phyloP scores from a whole-genome alignment of 2,113 vertebrate genomes.

The Nothocercus julius region DNA sequence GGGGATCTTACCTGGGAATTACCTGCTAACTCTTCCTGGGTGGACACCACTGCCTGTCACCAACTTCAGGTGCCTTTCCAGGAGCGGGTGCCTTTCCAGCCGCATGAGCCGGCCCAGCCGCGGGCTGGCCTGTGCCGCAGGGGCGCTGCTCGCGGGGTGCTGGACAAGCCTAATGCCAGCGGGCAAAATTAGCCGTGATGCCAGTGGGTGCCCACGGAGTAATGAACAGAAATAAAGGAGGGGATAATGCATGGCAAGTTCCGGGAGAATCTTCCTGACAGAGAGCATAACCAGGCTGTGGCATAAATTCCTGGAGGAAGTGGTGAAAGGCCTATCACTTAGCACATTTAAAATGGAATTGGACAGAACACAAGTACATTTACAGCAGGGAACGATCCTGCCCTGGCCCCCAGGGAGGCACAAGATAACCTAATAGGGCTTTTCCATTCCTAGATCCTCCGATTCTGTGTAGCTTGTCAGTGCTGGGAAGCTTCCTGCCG shows the following conservation, averaged over 20 bases:
- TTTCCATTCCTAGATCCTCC: conserved; percentile 26
- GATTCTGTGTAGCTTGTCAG: conserved; percentile 32
- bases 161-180: neutral
- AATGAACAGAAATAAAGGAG: conserved; percentile 21
- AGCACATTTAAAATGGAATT: conserved; percentile 24
- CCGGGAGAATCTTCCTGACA: neutral
- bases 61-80: neutral
- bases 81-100: neutral
- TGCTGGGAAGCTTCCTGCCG: neutral
- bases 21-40: neutral
- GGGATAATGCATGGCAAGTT: neutral
- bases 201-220: neutral
- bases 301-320: conserved; percentile 45
- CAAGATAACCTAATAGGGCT: conserved; percentile 39
- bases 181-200: neutral
- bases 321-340: conserved; percentile 30
- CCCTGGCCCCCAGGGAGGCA: conserved; percentile 11
- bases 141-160: neutral
- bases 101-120: neutral
- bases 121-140: neutral
- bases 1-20: neutral
- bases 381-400: conserved; percentile 27
- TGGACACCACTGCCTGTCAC: neutral
- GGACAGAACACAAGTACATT: conserved; percentile 45
- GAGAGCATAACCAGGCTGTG: conserved; percentile 7